A percentile compares a stretch with the other conserved stretches of the same genome.
Conservation (phyloP, 2,797 vertebrate genomes). For the Cyprinella venusta region DNA sequence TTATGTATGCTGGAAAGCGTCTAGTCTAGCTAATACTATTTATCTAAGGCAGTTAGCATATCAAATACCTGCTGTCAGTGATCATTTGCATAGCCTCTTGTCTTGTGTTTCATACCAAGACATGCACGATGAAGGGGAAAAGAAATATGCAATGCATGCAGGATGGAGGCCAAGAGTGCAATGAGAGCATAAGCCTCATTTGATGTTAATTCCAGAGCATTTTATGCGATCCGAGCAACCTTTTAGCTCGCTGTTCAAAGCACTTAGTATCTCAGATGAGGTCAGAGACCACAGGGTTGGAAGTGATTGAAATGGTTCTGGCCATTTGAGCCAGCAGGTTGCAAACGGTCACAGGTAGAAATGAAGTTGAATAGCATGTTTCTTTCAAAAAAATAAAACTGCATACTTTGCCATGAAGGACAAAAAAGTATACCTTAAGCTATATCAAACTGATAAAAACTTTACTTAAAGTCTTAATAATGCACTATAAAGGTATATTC, state of each 20-base stretch:
- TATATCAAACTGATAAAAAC: too few relatives aligned
- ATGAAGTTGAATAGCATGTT: background rate
- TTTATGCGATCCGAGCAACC: conserved; percentile 50
- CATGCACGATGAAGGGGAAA: conserved; percentile 48
- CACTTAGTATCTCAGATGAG: conserved; percentile 59
- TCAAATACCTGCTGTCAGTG: conserved; percentile 72
- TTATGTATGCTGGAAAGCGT: conserved; percentile 64
- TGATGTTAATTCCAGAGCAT: conserved; percentile 51
- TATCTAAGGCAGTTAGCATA: conserved; percentile 72
- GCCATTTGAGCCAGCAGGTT: conserved; percentile 47
- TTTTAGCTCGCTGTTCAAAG: conserved; percentile 56
- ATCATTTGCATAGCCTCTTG: conserved; percentile 71
- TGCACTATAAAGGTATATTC: background rate
- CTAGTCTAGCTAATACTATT: conserved; percentile 71
- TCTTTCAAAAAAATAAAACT: background rate
- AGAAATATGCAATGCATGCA: conserved; percentile 53
- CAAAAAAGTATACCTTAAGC: background rate
- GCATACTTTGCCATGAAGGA: background rate
- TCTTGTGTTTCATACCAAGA: conserved; percentile 61
- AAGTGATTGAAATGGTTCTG: conserved; percentile 42
- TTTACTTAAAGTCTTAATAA: background rate
- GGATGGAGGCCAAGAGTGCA: conserved; percentile 49
- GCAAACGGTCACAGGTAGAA: conserved; percentile 15
- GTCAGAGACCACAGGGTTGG: conserved; percentile 35
- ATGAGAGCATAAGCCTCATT: conserved; percentile 46